A percentile compares a stretch with the other conserved stretches of the same genome.
Evolutionary conservation across 2,113 vertebrate genomes (phyloP).

Genomic region (Dromaius novaehollandiae): DNA sequence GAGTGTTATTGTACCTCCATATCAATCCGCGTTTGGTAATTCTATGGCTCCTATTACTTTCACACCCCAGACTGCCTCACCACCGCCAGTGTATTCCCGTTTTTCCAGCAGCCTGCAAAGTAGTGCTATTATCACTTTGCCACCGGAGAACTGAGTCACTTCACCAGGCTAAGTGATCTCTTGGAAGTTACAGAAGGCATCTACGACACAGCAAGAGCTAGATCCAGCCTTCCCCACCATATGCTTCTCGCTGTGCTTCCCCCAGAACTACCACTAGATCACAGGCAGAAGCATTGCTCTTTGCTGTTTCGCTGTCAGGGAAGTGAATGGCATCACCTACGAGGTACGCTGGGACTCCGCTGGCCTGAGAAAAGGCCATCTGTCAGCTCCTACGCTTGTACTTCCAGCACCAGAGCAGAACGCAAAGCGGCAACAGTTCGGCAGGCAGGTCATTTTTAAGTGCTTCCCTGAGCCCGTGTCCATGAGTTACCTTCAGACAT

Average conservation of each 20-base stretch:
- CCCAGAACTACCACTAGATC: neutral
- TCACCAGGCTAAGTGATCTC: neutral
- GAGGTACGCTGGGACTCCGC: neutral
- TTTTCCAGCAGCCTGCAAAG: neutral
- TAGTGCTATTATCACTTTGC: neutral
- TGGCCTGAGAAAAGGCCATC: neutral
- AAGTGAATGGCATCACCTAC: neutral
- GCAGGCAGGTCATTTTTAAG: neutral
- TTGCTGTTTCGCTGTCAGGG: neutral
- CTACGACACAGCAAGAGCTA: neutral
- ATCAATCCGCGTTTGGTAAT: neutral
- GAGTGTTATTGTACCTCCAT: neutral
- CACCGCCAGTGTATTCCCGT: neutral
- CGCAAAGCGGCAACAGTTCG: neutral
- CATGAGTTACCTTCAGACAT: neutral
- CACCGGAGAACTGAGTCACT: rapidly evolving
- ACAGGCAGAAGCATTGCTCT: neutral
- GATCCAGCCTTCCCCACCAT: neutral
- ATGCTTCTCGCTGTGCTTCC: neutral
- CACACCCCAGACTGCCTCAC: neutral
- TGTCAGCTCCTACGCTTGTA: neutral
- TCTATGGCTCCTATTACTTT: neutral
- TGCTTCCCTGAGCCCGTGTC: neutral
- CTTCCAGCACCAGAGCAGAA: neutral
- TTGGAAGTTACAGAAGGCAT: neutral